Evolutionary conservation across 2,797 vertebrate genomes (phyloP).

Genomic region (Ctenopoma multispine): DNA sequence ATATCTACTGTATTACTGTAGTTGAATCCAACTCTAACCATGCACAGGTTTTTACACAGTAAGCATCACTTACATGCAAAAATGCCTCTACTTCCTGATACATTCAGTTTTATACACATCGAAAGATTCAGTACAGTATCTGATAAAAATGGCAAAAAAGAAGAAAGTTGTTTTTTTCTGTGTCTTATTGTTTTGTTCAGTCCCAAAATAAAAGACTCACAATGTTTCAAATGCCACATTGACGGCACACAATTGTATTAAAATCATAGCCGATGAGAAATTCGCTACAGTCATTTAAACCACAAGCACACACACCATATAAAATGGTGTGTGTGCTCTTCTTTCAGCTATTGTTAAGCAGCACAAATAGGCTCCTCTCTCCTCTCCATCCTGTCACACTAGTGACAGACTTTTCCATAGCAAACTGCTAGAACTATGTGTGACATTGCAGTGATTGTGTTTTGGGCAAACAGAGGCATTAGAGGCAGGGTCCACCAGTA

Average conservation of each 20-base stretch:
- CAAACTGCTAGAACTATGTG: constrained; percentile 42
- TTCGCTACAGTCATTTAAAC: constrained; percentile 23
- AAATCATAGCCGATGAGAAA: constrained; percentile 36
- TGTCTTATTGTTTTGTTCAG: constrained; percentile 13
- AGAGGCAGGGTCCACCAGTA: constrained; percentile 61
- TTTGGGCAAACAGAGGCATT: constrained; percentile 46
- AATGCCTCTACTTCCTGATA: not conserved
- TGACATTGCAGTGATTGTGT: constrained; percentile 65
- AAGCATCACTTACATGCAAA: not conserved
- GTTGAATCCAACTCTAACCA: no score
- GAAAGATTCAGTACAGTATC: not conserved
- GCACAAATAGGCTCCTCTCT: constrained; percentile 44
- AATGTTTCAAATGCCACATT: constrained; percentile 4
- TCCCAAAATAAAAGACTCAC: constrained; percentile 9
- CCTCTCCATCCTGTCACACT: constrained; percentile 49
- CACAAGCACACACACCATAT: constrained; percentile 10
- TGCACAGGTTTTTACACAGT: no score
- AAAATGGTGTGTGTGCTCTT: constrained; percentile 16
- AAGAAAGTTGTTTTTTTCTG: not conserved
- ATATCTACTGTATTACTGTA: no score
- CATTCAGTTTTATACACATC: not conserved
- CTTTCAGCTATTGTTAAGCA: constrained; percentile 54
- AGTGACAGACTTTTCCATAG: constrained; percentile 53
- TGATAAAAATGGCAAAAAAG: not conserved
- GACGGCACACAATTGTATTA: constrained; percentile 16